phyloP scores from a whole-genome alignment of 2,888 invertebrate genomes.

The Pseudanteris insignis region DNA sequence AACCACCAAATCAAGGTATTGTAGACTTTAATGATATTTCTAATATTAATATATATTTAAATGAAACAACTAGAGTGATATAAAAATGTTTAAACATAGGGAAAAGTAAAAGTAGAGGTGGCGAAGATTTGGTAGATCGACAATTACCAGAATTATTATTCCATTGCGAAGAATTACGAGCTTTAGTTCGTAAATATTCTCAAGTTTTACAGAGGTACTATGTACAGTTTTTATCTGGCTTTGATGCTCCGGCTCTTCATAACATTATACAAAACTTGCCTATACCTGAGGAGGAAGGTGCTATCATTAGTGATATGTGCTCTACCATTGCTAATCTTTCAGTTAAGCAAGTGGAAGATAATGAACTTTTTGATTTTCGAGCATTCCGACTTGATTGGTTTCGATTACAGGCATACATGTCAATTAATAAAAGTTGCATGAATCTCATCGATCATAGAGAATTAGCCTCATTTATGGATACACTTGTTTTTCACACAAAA shows the following conservation, averaged over 20 bases:
- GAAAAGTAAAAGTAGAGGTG: conserved; percentile 84
- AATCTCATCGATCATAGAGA: conserved; percentile 85
- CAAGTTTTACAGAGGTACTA: conserved; percentile 98
- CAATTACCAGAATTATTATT: conserved; percentile 97
- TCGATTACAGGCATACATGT: conserved; percentile 92
- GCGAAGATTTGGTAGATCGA: conserved; percentile 94
- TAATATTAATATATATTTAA: background rate
- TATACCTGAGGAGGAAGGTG: conserved; percentile 93
- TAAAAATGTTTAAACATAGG: too few species aligned
- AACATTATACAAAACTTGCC: conserved; percentile 83
- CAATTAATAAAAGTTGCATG: conserved; percentile 82
- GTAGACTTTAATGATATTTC: background rate
- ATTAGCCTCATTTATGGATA: conserved; percentile 91
- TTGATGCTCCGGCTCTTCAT: conserved; percentile 92
- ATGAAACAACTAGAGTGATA: background rate
- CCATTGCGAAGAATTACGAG: conserved; percentile 97
- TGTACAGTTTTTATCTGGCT: conserved; percentile 95
- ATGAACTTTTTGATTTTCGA: conserved; percentile 94
- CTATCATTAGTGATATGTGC: conserved; percentile 91
- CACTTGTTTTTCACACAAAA: conserved; percentile 95
- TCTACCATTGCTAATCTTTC: conserved; percentile 85
- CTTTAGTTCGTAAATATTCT: conserved; percentile 93
- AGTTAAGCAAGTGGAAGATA: conserved; percentile 96
- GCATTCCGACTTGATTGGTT: conserved; percentile 98
- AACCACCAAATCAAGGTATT: conserved; percentile 79